Evolutionary conservation across 1,140 invertebrate species (phyloP).

Genomic region (Magallana angulata): DNA sequence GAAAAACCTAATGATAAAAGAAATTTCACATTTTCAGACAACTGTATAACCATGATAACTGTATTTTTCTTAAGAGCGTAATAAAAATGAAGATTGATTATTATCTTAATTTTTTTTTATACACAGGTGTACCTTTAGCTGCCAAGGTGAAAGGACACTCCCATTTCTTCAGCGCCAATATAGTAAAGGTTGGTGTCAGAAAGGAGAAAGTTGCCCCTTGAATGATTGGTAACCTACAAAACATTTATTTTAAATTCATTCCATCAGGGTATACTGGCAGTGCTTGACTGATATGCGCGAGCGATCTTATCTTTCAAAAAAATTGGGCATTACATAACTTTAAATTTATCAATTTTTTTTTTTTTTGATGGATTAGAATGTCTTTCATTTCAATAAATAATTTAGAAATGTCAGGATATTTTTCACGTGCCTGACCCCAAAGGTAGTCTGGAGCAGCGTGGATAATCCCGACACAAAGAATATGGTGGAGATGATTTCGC

Average conservation of each 20-base stretch:
- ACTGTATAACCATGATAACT: no score
- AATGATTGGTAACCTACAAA: conserved; percentile 84
- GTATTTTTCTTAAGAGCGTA: no score
- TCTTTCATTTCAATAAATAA: no score
- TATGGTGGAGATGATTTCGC: conserved; percentile 91
- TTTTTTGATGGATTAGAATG: no score
- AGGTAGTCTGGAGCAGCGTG: conserved; percentile 89
- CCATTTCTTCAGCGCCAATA: conserved; percentile 81
- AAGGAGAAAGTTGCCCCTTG: conserved; percentile 92
- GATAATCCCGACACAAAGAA: conserved; percentile 92
- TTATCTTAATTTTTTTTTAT: no score
- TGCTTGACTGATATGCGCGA: neutral
- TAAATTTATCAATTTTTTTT: no score
- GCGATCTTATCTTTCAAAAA: neutral
- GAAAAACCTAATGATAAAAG: no score
- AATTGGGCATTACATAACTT: neutral
- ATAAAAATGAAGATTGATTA: no score
- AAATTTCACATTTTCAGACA: no score
- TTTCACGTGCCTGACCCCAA: conserved; percentile 86
- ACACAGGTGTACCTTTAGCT: conserved; percentile 40
- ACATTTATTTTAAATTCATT: neutral
- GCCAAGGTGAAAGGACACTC: conserved; percentile 60
- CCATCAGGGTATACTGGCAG: no score
- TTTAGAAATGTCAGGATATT: no score
- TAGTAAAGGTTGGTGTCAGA: conserved; percentile 90